A percentile compares a stretch with the other conserved stretches of the same genome.
Evolutionary conservation across 1,140 invertebrate species (phyloP).

Genomic region (Capitella teleta): DNA sequence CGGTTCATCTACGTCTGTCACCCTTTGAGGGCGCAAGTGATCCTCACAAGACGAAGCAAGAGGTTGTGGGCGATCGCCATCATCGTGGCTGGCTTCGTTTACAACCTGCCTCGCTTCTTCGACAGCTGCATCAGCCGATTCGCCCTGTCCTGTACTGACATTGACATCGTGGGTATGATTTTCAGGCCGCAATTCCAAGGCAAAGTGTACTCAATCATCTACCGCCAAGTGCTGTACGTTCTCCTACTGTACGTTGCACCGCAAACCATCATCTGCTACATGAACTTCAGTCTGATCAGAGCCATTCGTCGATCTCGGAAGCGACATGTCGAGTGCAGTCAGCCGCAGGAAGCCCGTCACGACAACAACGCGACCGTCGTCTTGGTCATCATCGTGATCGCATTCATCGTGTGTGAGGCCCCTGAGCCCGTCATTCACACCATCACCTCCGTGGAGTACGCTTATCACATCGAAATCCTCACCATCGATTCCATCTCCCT

Average conservation of each 20-base stretch:
- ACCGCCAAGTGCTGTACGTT: constrained; percentile 6
- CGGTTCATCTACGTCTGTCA: constrained; percentile 7
- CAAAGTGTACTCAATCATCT: constrained; percentile 7
- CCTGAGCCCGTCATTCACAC: constrained; percentile 7
- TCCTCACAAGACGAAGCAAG: constrained; percentile 1
- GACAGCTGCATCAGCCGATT: constrained; percentile 9
- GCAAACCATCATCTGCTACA: not conserved
- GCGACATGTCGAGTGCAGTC: not conserved
- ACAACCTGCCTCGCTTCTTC: constrained; percentile 8
- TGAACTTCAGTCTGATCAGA: constrained; percentile 3
- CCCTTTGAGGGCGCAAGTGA: not conserved
- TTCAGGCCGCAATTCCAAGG: constrained; percentile 8
- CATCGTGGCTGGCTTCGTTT: constrained; percentile 1
- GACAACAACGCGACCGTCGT: constrained; percentile 9
- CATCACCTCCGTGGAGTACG: constrained; percentile 1
- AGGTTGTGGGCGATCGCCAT: not conserved
- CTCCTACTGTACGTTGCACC: constrained; percentile 4
- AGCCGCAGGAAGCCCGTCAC: no score
- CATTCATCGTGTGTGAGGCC: constrained; percentile 10
- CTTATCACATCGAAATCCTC: not conserved
- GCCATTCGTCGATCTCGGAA: constrained; percentile 1
- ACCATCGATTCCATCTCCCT: not conserved
- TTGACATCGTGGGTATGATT: not conserved
- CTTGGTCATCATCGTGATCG: constrained; percentile 8
- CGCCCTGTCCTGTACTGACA: not conserved